Percentiles rank a stretch among this genome's conserved stretches.
phyloP scores from a whole-genome alignment of 2,888 invertebrate genomes.

The Aspidapion aeneum region DNA sequence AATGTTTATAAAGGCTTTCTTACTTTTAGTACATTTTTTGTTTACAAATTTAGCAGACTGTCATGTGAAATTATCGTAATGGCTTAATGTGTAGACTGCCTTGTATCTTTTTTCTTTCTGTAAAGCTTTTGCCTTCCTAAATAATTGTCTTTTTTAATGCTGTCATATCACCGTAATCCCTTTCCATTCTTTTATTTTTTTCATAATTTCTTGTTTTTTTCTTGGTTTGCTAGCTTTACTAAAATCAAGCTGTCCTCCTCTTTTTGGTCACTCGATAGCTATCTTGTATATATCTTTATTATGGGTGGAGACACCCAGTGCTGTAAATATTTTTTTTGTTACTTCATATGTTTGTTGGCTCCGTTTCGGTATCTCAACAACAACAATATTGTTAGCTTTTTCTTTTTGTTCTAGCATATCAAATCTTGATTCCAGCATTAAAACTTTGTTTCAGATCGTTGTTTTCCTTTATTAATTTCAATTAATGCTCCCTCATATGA shows the following conservation, averaged over 20 bases:
- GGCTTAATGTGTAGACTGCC: constrained; percentile 9
- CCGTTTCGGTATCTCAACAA: constrained; percentile 16
- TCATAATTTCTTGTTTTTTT: constrained; percentile 1
- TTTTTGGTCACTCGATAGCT: neutral
- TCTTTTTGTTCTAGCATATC: constrained; percentile 12
- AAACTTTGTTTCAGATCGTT: constrained; percentile 9
- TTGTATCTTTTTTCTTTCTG: constrained; percentile 11
- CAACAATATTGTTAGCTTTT: constrained; percentile 13
- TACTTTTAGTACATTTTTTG: neutral
- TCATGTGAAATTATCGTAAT: constrained; percentile 8
- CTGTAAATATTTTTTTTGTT: neutral
- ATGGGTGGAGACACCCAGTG: neutral
- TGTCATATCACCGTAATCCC: constrained; percentile 13
- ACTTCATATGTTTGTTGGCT: neutral
- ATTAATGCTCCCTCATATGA: neutral
- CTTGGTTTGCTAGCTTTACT: constrained; percentile 7
- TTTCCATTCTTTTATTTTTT: constrained; percentile 3
- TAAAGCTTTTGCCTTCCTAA: constrained; percentile 11
- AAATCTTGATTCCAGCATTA: constrained; percentile 9
- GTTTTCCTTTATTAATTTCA: constrained; percentile 13
- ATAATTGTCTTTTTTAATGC: constrained; percentile 9
- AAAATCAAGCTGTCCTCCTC: constrained; percentile 6
- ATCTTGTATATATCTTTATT: neutral
- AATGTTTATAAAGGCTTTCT: constrained; percentile 2
- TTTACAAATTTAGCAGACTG: constrained; percentile 1